A percentile compares a stretch with the other conserved stretches of the same genome.
phyloP scores from a whole-genome alignment of 2,113 vertebrate species.

The Zosterops pallidus region DNA sequence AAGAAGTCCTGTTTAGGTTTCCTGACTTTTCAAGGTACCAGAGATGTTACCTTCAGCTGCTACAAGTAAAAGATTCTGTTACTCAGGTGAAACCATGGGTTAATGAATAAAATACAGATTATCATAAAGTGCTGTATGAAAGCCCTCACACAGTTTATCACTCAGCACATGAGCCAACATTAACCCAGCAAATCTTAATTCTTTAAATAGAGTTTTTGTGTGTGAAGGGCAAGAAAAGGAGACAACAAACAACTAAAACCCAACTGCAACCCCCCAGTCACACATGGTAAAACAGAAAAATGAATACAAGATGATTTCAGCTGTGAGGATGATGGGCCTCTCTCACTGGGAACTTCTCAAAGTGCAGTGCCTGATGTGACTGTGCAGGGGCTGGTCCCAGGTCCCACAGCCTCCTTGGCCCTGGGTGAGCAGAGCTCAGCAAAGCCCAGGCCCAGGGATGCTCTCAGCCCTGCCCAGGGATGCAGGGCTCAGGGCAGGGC shows the following conservation, averaged over 20 bases:
- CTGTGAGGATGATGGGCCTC: not conserved
- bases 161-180: not conserved
- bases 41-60: not conserved
- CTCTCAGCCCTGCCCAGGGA: not conserved
- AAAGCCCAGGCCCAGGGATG: not conserved
- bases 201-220: not conserved
- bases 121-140: not conserved
- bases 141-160: not conserved
- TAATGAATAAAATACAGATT: not conserved
- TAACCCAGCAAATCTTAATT: not conserved
- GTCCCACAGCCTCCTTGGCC: accelerated
- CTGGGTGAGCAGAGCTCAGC: not conserved
- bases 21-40: not conserved
- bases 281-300: not conserved
- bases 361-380: accelerated
- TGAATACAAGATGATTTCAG: not conserved
- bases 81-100: not conserved
- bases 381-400: not conserved
- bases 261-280: not conserved
- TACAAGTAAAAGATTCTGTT: not conserved
- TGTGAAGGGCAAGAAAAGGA: not conserved
- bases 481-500: accelerated
- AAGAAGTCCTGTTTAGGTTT: not conserved
- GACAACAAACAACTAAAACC: not conserved
- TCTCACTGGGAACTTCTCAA: not conserved